A percentile compares a stretch with the other conserved stretches of the same genome.
Conservation (phyloP, 2,888 invertebrate species). For the Zygaena filipendulae region DNA sequence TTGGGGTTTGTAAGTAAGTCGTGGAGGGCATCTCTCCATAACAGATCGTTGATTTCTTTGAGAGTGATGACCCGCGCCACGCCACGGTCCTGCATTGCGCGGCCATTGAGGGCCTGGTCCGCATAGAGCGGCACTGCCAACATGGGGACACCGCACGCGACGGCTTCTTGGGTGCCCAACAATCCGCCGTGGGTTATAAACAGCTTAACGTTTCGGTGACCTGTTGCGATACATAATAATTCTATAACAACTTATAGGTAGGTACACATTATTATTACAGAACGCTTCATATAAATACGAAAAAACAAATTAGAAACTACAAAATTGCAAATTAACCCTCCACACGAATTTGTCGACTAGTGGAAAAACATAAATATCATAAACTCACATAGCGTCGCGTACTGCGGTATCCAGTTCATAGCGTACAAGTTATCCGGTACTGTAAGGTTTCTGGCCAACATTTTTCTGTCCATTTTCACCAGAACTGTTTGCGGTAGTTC, state of each 20-base stretch:
- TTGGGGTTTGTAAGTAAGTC: slow-evolving; percentile 46
- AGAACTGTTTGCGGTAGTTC: slow-evolving; percentile 63
- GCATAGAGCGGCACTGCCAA: slow-evolving; percentile 64
- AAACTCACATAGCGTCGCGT: slow-evolving; percentile 64
- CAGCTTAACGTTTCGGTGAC: slow-evolving; percentile 63
- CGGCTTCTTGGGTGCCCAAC: slow-evolving; percentile 69
- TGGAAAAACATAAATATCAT: too few species aligned
- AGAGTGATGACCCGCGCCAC: slow-evolving; percentile 48
- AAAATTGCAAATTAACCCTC: too few species aligned
- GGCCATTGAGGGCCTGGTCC: slow-evolving; percentile 63
- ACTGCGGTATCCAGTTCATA: slow-evolving; percentile 66
- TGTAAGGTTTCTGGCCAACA: slow-evolving; percentile 49
- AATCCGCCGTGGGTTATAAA: slow-evolving; percentile 74
- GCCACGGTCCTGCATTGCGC: slow-evolving; percentile 57
- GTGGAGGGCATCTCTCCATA: slow-evolving; percentile 40
- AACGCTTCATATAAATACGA: too few species aligned
- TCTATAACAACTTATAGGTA: too few species aligned
- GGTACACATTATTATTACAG: too few species aligned
- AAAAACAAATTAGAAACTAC: too few species aligned
- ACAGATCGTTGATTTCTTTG: slow-evolving; percentile 30
- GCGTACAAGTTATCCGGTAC: slow-evolving; percentile 59
- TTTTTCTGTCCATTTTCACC: slow-evolving; percentile 60
- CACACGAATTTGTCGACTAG: too few species aligned
- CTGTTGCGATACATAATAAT: slow-evolving; percentile 31
- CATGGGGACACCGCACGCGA: slow-evolving; percentile 65